These are phyloP conservation scores for Crambe crambe DNA, from an alignment of 37 sponge, comb jelly and placozoan species.

Conservation along the genomic window DNA sequence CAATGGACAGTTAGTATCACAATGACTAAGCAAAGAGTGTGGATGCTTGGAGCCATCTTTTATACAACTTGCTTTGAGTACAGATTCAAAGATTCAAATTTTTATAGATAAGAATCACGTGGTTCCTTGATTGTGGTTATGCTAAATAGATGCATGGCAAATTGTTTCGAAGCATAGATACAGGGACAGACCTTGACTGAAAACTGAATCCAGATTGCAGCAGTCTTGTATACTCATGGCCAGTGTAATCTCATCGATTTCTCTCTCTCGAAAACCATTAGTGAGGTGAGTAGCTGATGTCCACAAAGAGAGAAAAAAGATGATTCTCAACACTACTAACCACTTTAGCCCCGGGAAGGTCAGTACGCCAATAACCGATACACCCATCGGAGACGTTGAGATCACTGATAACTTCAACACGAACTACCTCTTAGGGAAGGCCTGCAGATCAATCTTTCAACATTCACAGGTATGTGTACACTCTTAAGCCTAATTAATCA, in stretches of 20 bases:
- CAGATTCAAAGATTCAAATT: too few species aligned
- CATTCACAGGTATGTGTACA: constrained; percentile 42
- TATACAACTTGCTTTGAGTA: too few species aligned
- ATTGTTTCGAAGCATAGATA: too few species aligned
- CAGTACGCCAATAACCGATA: constrained; percentile 6
- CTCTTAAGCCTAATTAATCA: too few species aligned
- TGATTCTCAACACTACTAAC: too few species aligned
- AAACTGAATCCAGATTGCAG: constrained; percentile 34
- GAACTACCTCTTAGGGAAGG: constrained; percentile 30
- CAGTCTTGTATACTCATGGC: constrained; percentile 67
- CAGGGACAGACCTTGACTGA: neutral
- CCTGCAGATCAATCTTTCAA: constrained; percentile 40
- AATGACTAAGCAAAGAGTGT: too few species aligned
- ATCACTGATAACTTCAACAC: constrained; percentile 46
- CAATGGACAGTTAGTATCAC: too few species aligned
- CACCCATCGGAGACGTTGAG: constrained; percentile 24
- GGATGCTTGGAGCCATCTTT: too few species aligned
- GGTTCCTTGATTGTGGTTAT: too few species aligned
- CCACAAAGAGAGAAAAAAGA: too few species aligned
- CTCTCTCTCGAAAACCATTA: constrained; percentile 48
- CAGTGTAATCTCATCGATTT: constrained; percentile 51
- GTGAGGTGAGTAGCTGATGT: constrained; percentile 48
- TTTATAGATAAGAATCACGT: too few species aligned
- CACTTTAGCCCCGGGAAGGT: constrained; percentile 26
- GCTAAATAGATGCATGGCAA: too few species aligned